Evolutionary conservation across 2,888 invertebrate species (phyloP).

Genomic region (Pristionchus maxplancki): DNA sequence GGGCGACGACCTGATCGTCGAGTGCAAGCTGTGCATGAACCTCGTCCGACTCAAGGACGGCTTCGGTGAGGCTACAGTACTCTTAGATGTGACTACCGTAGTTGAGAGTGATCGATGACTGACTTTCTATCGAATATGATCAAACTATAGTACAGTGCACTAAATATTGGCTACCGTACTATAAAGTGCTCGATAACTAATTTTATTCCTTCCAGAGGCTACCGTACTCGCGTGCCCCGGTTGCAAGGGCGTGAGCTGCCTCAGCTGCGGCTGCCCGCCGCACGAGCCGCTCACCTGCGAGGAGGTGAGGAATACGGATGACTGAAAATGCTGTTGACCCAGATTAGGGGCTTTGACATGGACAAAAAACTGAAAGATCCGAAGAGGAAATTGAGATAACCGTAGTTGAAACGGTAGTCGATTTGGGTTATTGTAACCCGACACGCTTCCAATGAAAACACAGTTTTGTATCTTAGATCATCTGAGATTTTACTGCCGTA

Average conservation of each 20-base stretch:
- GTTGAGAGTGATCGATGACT: not conserved
- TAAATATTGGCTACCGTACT: not conserved
- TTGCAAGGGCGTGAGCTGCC: not conserved
- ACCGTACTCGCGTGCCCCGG: conserved; percentile 17
- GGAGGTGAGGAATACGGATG: conserved; percentile 23
- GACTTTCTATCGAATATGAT: not conserved
- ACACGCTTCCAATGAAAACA: too few species aligned
- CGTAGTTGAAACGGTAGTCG: too few species aligned
- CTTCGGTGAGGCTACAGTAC: conserved; percentile 3
- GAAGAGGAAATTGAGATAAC: too few species aligned
- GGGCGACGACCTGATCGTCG: conserved; percentile 38
- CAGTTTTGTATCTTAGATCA: too few species aligned
- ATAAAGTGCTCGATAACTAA: not conserved
- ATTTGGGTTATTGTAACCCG: too few species aligned
- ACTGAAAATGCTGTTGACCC: too few species aligned
- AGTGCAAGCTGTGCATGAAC: conserved; percentile 36
- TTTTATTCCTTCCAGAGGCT: conserved; percentile 19
- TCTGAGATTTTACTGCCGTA: too few species aligned
- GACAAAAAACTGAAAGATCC: too few species aligned
- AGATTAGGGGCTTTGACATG: too few species aligned
- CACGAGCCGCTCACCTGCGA: conserved; percentile 25
- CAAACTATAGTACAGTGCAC: not conserved
- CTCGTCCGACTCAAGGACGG: conserved; percentile 36
- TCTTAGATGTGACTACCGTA: not conserved
- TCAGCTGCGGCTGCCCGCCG: conserved; percentile 6